Evolutionary conservation across 2,113 vertebrate species (phyloP), one percentile per base, ranked within the genome.

Genomic region (Rhabdomys dilectus): DNA sequence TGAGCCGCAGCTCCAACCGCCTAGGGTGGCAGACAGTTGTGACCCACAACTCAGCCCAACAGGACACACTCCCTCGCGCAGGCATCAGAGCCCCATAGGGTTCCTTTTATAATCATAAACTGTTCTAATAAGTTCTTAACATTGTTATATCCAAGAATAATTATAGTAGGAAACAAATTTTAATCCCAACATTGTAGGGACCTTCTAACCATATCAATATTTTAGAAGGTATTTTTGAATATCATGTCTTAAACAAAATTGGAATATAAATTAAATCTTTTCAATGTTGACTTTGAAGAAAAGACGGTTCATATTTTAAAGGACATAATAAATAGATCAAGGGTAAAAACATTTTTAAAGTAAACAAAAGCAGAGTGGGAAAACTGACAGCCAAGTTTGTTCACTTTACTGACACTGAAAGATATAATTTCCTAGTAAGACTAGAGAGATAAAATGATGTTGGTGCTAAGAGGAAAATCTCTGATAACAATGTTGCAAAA

Each of bases 231-330:
- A 56, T 51, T 92, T 42, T 68, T 15, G 34, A 87, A 70, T 7
- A 62, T 36, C n/a, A 60, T 82, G 56, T 70, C 22, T 73, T n/a
- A 75, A 48, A 15, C 12, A 88, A 82, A 84, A 88, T 66, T 88
- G 5, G 8, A 36, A 39, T 39, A 36, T 53, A 75, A 56, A 13
- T 31, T 17, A 26, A 85, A 45, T 36, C 64, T 48, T 66, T 45
- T 26, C 22, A 22, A 82, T 82, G 17, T 17, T 62, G 22, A 73
- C 36, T 68, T 78, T 60, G 1, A 4, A 51, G 19, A 17, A 13
- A 81, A 95, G 84, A 10, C 17, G 22, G 53, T 78, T 94, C 66
- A 66, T 88, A 29, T 51, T 75, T 92, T 88, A 91, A 84, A 82
- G 45, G 12, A 0, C 31, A 82, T 4, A 26, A 6, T 39, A 78